Base-by-base conservation (phyloP, 2,113 vertebrate genomes). In the Crotalus helleri region DNA sequence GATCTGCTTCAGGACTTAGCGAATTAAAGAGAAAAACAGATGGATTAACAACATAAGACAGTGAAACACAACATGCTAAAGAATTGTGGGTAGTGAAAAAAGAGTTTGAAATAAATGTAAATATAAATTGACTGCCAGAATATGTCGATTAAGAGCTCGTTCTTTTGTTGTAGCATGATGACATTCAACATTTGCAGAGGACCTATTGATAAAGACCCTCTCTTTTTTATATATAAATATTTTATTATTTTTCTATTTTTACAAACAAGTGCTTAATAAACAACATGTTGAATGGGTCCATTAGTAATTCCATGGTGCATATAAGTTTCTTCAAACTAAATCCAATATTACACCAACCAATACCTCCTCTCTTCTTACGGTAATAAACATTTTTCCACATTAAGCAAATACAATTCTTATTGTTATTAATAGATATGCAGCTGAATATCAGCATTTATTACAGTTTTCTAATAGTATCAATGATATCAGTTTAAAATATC, bases 11-110 rank as follows among this genome's bases (percentile, higher is more conserved):
- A 95, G 93, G 57, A 46, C 55, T 94, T 96, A 87, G 88, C 87
- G 46, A 57, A 90, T 0, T 95, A 92, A 96, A 94, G 93, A 93
- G 94, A 96, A 96, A 96, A 95, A 91, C 89, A 95, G 44, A 19
- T 74, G 57, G 94, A 49, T 51, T 88, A 3, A 57, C 19, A 92
- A 85, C 51, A 12, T 8, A 88, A 94, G 13, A 94, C n/a, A 49
- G 53, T 1, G 26, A 39, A 54, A 7, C 12, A 9, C 39, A 88
- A 17, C 5, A 17, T 17, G 29, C 23, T 90, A 54, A 85, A 89
- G 10, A 85, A 51, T 9, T 51, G 49, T 9, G 49, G 49, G 8
- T 51, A 51, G 49, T 51, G 49, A 44, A 44, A 64, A 21, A 81
- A 61, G 58, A 64, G 33, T 0, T 0, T 33, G 24, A 0, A 2